Evolutionary conservation across 1,140 invertebrate species (phyloP).

Genomic region (Brachionus plicatilis): DNA sequence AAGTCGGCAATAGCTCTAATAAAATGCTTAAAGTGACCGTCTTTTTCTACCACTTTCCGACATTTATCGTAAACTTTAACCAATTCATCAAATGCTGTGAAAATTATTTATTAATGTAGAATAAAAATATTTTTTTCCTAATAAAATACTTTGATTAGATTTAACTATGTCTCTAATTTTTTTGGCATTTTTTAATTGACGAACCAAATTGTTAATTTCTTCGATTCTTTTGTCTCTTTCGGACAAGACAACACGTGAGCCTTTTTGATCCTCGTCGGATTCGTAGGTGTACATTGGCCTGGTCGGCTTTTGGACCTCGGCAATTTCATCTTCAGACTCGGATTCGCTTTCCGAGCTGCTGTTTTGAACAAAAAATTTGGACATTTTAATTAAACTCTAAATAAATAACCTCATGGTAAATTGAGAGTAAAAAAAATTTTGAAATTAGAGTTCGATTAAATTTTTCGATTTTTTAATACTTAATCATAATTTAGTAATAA

Average conservation of each 20-base stretch:
- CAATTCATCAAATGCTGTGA: constrained; percentile 19
- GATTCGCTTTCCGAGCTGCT: constrained; percentile 38
- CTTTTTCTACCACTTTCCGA: constrained; percentile 36
- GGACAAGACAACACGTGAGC: constrained; percentile 1
- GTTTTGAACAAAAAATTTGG: constrained; percentile 26
- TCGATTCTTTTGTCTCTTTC: constrained; percentile 35
- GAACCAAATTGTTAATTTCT: constrained; percentile 33
- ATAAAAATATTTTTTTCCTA: background rate
- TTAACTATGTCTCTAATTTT: constrained; percentile 29
- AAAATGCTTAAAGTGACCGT: constrained; percentile 17
- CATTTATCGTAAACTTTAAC: constrained; percentile 22
- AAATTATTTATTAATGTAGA: background rate
- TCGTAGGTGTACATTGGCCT: background rate
- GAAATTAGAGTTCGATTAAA: background rate
- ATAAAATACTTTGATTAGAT: constrained; percentile 6
- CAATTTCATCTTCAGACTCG: constrained; percentile 33
- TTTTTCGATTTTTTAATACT: background rate
- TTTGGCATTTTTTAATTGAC: constrained; percentile 38
- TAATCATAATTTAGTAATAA: background rate
- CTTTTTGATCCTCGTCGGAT: constrained; percentile 6
- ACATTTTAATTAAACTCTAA: constrained; percentile 11
- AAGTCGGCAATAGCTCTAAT: constrained; percentile 3
- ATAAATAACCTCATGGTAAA: background rate
- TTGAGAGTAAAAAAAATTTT: background rate
- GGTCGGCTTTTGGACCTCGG: constrained; percentile 24